A percentile compares a stretch with the other conserved stretches of the same genome.
These are phyloP conservation scores for Nephrotoma guestfalica DNA, from an alignment of 2,888 invertebrate species.

Conservation along the genomic window DNA sequence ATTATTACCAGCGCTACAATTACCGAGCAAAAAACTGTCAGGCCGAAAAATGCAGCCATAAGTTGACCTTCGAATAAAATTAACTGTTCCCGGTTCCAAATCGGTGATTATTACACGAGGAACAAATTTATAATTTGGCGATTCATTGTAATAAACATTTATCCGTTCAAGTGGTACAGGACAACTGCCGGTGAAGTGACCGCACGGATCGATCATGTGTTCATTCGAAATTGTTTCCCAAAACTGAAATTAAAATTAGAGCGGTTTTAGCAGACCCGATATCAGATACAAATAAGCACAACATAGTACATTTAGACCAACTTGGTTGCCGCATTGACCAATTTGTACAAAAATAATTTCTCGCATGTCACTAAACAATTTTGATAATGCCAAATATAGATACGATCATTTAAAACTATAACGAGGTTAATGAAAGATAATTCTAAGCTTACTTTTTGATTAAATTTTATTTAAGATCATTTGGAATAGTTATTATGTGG, in stretches of 20 bases:
- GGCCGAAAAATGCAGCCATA: constrained; percentile 50
- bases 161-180: constrained; percentile 52
- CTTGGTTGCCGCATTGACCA: constrained; percentile 25
- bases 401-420: neutral
- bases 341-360: constrained; percentile 28
- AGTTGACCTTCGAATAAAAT: constrained; percentile 36
- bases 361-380: constrained; percentile 18
- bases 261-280: too few relatives aligned
- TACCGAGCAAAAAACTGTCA: constrained; percentile 50
- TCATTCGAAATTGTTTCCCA: constrained; percentile 37
- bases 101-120: constrained; percentile 54
- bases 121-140: constrained; percentile 39
- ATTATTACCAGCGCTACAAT: constrained; percentile 49
- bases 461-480: neutral
- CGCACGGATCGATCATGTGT: constrained; percentile 50
- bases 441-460: neutral
- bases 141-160: constrained; percentile 43
- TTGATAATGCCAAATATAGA: neutral
- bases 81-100: constrained; percentile 53
- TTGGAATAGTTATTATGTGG: neutral
- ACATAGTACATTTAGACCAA: constrained; percentile 22
- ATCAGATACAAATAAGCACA: too few relatives aligned
- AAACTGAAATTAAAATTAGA: constrained; percentile 32
- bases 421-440: neutral
- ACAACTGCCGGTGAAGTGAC: constrained; percentile 42